Base-by-base conservation (phyloP, 1,140 invertebrate genomes). In the Dinothrombium tinctorium region DNA sequence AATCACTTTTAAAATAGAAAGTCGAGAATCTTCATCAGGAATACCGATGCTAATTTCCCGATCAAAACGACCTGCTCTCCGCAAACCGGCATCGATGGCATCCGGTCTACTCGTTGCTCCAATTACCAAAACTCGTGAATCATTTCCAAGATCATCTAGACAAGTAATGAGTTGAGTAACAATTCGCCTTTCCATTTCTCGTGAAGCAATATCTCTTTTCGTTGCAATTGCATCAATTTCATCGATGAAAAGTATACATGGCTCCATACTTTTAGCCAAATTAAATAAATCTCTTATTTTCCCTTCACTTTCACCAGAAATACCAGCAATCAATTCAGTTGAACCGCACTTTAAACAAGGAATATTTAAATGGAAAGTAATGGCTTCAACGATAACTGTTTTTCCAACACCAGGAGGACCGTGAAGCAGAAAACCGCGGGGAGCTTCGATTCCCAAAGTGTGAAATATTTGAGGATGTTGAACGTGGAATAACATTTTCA, bases 91-190 rank as follows among this genome's bases (percentile, higher is more conserved):
- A 64, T 99, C 92, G 23, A 99, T 64, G 0, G 76, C 64, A 57
- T 98, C 89, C 1, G 83, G 78, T 45, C 80, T 69, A 58, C 87
- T 95, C 42, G 92, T 96, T 7, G 92, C 87, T 17, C 83, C 92
- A 50, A 98, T 72, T 8, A 98, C 72, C 23, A 98, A 55, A 4
- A 94, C 74, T 43, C 69, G 31, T n/a, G 7, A 3, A 39, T 37
- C n/a, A 37, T 28, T 15, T 29, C 40, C 33, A 11, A 54, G 56
- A 72, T 72, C 73, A 64, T 95, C 87, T 51, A 95, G 64, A 50
- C 78, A 84, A 7, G 72, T 70, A 5, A 89, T 61, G 25, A 96
- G 60, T 58, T 96, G 87, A 14, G 86, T 72, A 4, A 95, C 87
- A 57, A 96, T 87, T 50, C 89, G 62, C 47, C 74, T 68, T 53